These are phyloP conservation scores for Laterallus jamaicensis DNA, from an alignment of 2,113 vertebrate genomes.

Conservation along the genomic window DNA sequence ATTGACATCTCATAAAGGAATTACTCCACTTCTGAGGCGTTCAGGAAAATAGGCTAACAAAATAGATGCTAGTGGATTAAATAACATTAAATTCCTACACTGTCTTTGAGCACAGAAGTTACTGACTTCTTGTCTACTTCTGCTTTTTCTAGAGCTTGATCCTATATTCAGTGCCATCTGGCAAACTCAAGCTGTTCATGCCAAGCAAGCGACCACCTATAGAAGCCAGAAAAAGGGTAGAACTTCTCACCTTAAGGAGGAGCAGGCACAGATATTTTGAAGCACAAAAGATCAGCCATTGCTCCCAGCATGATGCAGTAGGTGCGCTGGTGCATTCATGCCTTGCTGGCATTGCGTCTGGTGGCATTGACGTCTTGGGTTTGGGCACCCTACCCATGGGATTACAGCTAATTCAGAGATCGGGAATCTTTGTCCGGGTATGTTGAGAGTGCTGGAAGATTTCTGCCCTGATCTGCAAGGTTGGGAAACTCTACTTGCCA, in stretches of 20 bases:
- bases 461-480: not conserved
- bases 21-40: not conserved
- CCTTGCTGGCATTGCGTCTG: not conserved
- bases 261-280: not conserved
- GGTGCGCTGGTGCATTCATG: not conserved
- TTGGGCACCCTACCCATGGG: not conserved
- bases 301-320: not conserved
- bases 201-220: not conserved
- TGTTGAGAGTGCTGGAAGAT: not conserved
- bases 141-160: slow-evolving; percentile 43
- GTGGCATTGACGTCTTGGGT: not conserved
- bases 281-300: not conserved
- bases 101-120: not conserved
- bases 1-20: not conserved
- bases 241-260: not conserved
- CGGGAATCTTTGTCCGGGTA: not conserved
- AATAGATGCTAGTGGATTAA: slow-evolving; percentile 40
- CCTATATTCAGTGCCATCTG: slow-evolving; percentile 30
- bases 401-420: not conserved
- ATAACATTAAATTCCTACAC: slow-evolving; percentile 24
- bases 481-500: not conserved
- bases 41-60: slow-evolving; percentile 14
- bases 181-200: not conserved
- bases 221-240: not conserved
- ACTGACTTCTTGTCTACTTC: slow-evolving; percentile 30